phyloP scores from a whole-genome alignment of 2,797 vertebrate species.

The Catamblyrhynchus diadema region DNA sequence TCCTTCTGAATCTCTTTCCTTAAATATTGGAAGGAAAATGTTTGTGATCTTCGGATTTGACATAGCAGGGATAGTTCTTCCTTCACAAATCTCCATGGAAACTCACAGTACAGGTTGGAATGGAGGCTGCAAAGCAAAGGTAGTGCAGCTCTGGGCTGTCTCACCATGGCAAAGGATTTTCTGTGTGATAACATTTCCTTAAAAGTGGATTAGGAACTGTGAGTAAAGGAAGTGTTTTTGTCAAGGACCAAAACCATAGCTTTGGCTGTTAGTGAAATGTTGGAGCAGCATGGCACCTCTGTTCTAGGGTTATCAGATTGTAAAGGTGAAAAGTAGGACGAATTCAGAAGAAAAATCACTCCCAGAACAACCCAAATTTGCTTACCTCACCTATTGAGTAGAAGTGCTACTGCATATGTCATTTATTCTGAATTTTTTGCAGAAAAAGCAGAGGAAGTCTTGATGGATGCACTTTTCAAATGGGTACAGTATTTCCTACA shows the following conservation, averaged over 20 bases:
- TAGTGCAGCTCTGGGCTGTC: background rate
- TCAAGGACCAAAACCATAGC: background rate
- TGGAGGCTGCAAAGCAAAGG: background rate
- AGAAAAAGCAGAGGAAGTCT: background rate
- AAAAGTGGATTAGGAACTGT: background rate
- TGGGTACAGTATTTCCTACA: background rate
- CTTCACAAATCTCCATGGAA: conserved; percentile 36
- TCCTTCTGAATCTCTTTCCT: conserved; percentile 30
- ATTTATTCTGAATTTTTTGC: background rate
- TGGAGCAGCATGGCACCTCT: background rate
- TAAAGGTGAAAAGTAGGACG: background rate
- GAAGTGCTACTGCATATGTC: background rate
- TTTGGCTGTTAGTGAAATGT: background rate
- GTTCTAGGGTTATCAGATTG: background rate
- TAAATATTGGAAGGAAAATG: background rate
- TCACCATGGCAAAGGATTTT: background rate
- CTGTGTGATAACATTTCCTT: background rate
- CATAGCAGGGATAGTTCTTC: background rate
- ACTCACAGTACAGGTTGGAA: background rate
- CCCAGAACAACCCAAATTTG: background rate
- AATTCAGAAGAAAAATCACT: background rate
- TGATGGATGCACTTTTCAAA: background rate
- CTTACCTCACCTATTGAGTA: background rate
- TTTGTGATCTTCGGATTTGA: conserved; percentile 21
- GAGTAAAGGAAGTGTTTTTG: background rate